A percentile compares a stretch with the other conserved stretches of the same genome.
Evolutionary conservation across 2,888 invertebrate species (phyloP).

Genomic region (Caenorhabditis wallacei): DNA sequence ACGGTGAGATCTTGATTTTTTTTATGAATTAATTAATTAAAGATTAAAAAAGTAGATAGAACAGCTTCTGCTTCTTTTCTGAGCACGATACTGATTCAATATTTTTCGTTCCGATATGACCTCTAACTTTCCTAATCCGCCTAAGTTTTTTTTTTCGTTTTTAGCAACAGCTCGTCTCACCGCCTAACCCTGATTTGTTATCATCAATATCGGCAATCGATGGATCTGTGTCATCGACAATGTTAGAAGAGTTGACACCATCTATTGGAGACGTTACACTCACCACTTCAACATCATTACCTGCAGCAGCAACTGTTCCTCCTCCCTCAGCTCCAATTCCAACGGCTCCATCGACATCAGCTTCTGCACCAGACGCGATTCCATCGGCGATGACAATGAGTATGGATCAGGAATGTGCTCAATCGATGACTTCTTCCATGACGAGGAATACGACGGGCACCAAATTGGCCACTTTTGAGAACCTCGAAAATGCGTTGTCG

Average conservation of each 20-base stretch:
- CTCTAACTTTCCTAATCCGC: constrained; percentile 31
- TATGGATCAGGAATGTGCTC: constrained; percentile 54
- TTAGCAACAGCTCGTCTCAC: constrained; percentile 63
- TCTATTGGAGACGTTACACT: constrained; percentile 21
- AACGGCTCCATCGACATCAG: background rate
- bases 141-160: constrained; percentile 31
- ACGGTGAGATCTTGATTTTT: constrained; percentile 19
- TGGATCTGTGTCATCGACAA: constrained; percentile 19
- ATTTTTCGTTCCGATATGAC: background rate
- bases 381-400: constrained; percentile 43
- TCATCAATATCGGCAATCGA: constrained; percentile 1
- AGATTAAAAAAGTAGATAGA: background rate
- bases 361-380: constrained; percentile 18
- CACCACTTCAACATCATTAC: constrained; percentile 9
- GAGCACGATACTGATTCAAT: constrained; percentile 8
- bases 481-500: constrained; percentile 73
- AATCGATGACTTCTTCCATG: constrained; percentile 64
- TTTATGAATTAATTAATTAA: background rate
- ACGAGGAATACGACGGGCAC: constrained; percentile 61
- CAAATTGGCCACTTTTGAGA: constrained; percentile 69
- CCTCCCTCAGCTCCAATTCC: background rate
- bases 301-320: background rate
- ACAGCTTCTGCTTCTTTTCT: constrained; percentile 1
- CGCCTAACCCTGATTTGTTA: constrained; percentile 55
- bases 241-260: constrained; percentile 23